Evolutionary conservation across 1,140 invertebrate species (phyloP).

Genomic region (Eufriesea mexicana): DNA sequence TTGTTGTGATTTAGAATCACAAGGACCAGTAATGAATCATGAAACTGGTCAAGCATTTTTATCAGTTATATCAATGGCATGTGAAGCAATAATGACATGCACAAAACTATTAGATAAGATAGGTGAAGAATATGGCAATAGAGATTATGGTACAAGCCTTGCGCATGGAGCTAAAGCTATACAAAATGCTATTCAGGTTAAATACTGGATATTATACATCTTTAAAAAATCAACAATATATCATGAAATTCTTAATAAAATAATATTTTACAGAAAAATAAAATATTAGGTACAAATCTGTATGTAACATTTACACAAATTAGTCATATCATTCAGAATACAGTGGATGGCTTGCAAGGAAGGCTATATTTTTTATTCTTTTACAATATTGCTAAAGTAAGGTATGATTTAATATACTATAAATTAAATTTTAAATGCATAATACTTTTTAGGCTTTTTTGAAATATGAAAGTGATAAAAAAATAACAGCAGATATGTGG

Average conservation of each 20-base stretch:
- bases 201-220: background rate
- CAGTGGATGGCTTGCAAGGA: conserved; percentile 78
- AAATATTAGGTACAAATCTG: conserved; percentile 62
- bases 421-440: conserved; percentile 9
- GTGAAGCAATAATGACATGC: conserved; percentile 83
- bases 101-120: conserved; percentile 85
- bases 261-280: conserved; percentile 54
- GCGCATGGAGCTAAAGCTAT: conserved; percentile 82
- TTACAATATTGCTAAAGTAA: conserved; percentile 77
- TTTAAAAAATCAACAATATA: background rate
- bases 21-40: conserved; percentile 72
- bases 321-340: conserved; percentile 72
- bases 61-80: conserved; percentile 79
- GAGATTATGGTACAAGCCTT: conserved; percentile 86
- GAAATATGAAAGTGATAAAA: conserved; percentile 33
- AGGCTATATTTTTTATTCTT: conserved; percentile 83
- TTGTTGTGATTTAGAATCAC: background rate
- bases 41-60: conserved; percentile 67
- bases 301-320: conserved; percentile 72
- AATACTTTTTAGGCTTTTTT: conserved; percentile 62
- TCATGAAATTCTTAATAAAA: conserved; percentile 6
- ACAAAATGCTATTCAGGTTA: conserved; percentile 66
- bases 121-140: conserved; percentile 85
- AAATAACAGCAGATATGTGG: conserved; percentile 72
- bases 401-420: conserved; percentile 8